A percentile compares a stretch with the other conserved stretches of the same genome.
Evolutionary conservation across 2,113 vertebrate genomes (phyloP).

Genomic region (Lipophrys pholis): DNA sequence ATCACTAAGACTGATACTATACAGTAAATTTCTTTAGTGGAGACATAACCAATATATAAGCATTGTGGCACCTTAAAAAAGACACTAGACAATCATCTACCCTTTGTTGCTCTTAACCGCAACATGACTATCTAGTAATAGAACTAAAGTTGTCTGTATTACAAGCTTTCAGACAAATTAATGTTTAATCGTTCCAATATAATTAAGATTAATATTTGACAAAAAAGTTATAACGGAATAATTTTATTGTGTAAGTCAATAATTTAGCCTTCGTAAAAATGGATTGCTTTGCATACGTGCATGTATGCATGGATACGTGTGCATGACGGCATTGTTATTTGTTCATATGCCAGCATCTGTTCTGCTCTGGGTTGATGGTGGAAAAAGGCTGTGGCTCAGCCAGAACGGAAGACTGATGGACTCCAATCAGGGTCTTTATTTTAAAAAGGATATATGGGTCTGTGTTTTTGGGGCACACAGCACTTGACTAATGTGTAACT

Average conservation of each 20-base stretch:
- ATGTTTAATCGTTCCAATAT: too few species aligned
- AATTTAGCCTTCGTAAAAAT: not conserved
- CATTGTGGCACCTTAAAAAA: not conserved
- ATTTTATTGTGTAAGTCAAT: too few species aligned
- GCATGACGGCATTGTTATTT: too few species aligned
- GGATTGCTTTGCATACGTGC: not conserved
- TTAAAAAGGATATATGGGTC: slow-evolving; percentile 36
- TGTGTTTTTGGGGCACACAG: slow-evolving; percentile 37
- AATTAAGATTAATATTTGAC: too few species aligned
- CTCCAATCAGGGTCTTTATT: slow-evolving; percentile 66
- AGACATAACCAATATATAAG: not conserved
- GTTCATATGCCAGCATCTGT: slow-evolving; percentile 30
- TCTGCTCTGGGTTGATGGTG: slow-evolving; percentile 39
- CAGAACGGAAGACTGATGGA: slow-evolving; percentile 55
- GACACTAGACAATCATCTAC: not conserved
- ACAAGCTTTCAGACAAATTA: too few species aligned
- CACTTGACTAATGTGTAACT: slow-evolving; percentile 39
- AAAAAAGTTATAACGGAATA: too few species aligned
- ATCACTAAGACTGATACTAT: not conserved
- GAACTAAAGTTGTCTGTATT: not conserved
- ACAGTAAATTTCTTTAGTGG: slow-evolving; percentile 20
- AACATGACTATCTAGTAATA: not conserved
- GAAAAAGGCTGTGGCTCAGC: slow-evolving; percentile 36
- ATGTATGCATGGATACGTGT: not conserved
- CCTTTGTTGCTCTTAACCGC: not conserved